A percentile compares a stretch with the other conserved stretches of the same genome.
Evolutionary conservation across 2,888 invertebrate species (phyloP).

Genomic region (Ectemnius cavifrons): DNA sequence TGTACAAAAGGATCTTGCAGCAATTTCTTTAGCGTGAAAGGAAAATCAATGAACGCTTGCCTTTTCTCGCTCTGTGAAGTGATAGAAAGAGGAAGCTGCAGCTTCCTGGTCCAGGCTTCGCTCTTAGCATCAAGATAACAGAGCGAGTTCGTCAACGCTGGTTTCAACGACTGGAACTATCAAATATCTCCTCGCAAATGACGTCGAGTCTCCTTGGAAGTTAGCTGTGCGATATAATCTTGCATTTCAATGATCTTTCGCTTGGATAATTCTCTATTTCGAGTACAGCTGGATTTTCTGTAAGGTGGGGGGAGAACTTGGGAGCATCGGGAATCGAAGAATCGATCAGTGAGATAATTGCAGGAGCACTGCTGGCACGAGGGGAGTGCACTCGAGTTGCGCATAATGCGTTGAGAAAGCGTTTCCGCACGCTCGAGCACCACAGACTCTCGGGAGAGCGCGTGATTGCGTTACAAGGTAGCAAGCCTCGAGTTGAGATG

Average conservation of each 20-base stretch:
- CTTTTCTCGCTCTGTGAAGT: constrained; percentile 5
- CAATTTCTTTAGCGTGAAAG: constrained; percentile 7
- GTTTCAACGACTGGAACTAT: not conserved
- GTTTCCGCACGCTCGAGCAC: constrained; percentile 22
- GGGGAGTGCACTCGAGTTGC: not conserved
- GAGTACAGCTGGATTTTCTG: not conserved
- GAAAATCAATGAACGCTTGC: constrained; percentile 5
- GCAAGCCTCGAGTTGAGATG: too few relatives aligned
- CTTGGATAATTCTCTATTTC: not conserved
- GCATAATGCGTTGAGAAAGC: constrained; percentile 39
- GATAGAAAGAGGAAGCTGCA: not conserved
- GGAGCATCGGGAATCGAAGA: constrained; percentile 18
- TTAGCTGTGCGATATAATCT: not conserved
- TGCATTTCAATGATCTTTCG: not conserved
- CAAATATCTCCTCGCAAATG: not conserved
- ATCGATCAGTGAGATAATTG: constrained; percentile 52
- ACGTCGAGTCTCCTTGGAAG: not conserved
- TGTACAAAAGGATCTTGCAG: too few relatives aligned
- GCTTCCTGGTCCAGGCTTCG: not conserved
- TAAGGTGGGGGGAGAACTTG: not conserved
- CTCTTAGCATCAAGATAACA: not conserved
- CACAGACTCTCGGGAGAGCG: not conserved
- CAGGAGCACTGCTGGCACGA: constrained; percentile 14
- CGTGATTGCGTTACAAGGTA: not conserved
- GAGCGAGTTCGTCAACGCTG: not conserved